Base-by-base conservation (phyloP, 2,797 vertebrate species). In the Todus mexicanus region DNA sequence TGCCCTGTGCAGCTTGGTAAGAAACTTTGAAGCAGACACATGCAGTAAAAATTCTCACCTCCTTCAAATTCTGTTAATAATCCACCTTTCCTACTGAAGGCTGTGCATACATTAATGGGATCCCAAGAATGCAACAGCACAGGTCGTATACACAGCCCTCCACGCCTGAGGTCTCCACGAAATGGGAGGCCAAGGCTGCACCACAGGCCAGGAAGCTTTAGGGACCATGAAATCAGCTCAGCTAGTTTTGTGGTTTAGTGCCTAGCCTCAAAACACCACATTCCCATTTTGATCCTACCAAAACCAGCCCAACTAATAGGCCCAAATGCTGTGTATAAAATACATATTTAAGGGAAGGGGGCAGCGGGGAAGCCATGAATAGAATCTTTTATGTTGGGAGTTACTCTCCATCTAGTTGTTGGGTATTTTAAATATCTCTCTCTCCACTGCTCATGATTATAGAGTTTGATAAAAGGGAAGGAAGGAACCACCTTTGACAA, bases 361-460 rank as follows among this genome's bases (percentile, higher is more conserved):
- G n/a, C 23, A 37, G 8, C 12, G 29, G 16, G 11, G 42, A 75
- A 87, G 51, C 38, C 78, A 75, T 31, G n/a, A 91, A 82, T 68
- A 91, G 66, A 95, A 76, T 20, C 35, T 74, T 89, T 95, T 65
- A 65, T 82, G 79, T 50, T 59, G 96, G 73, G 56, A 71, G 56
- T 68, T 79, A 42, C 25, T 78, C 66, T 57, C 42, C 37, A 73
- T 64, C 35, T 72, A 35, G 48, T 59, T 47, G 29, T 16, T 65
- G 76, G 35, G 37, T 72, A 91, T 87, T 92, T 90, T 79, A 66
- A 81, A 84, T 45, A 53, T 89, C 68, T 84, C 51, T 35, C 21
- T 54, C 35, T 63, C n/a, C 42, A 57, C 51, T 65, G 48, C 7
- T 63, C 66, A 13, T 12, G 17, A 48, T 73, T 88, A 75, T 5